Base-by-base conservation (phyloP, 2,888 invertebrate species). In the Seladonia tumulorum region DNA sequence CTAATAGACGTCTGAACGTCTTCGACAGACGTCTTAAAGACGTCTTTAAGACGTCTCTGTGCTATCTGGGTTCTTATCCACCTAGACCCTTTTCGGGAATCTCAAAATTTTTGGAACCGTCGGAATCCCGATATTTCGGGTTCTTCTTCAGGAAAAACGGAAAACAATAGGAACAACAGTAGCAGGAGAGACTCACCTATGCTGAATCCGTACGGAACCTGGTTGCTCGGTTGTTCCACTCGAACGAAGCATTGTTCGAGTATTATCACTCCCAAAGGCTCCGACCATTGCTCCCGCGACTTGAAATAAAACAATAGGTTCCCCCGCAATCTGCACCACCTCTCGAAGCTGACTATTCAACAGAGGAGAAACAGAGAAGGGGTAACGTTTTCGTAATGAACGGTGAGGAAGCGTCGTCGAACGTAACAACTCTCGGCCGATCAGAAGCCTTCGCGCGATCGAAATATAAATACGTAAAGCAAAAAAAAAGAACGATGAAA, bases 231-330 rank as follows among this genome's bases (percentile, higher is more conserved):
- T 73, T 95, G 95, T 85, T 97, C 97, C 71, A 97, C 95, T 82
- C 97, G 96, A 73, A 99, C 97, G 88, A 97, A 96, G 95, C 98
- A 99, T 92, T 98, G 97, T 93, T 99, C 98, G 89, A 99, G 95
- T 76, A 99, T 97, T 90, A 99, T 97, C 1, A 99, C 97, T 53
- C 99, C 99, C 86, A 97, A 96, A 0, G 99, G 98, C 92, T 98
- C 98, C 42, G 98, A 98, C 96, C 97, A 98, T 92, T 97, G 97
- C 95, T 99, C 98, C 90, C 97, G 97, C 73, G 97, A 97, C 95
- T 98, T 98, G 94, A 99, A 97, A 95, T 99, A 99, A 95, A 99
- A 99, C 83, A 99, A 96, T 25, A 99, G 96, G 95, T 99, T 99
- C 84, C 99, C 99, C 91, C 98, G 96, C 63, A 99, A 96, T 88